Base-by-base conservation (phyloP, 2,888 invertebrate genomes). In the Caenorhabditis zanzibari region DNA sequence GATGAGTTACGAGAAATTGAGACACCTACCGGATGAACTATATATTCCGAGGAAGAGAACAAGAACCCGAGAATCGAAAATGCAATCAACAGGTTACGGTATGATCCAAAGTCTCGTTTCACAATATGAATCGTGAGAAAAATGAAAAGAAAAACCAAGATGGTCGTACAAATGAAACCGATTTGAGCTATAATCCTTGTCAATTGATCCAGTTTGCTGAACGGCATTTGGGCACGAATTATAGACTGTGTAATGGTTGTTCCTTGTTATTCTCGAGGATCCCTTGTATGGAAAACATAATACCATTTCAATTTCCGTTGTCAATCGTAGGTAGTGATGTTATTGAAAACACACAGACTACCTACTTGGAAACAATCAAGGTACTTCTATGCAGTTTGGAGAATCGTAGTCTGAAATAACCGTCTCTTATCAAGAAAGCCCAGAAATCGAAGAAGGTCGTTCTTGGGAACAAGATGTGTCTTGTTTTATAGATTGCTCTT, bases 21-120 rank as follows among this genome's bases (percentile, higher is more conserved):
- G 0, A n/a, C 2, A 24, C 54, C 64, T 22, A 74, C 74, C 58
- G 75, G 75, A 59, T 75, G 75, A 35, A 75, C 66, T 10, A 75
- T 38, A 35, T 75, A 75, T 10, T 75, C 75, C n/a, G 66, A 68
- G 9, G 66, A 66, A 12, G 66, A 66, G 49, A 75, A 75, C 9
- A 52, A 35, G n/a, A 75, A 75, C 10, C 75, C 75, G 7, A 75
- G 38, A 26, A 75, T 19, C 6, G 75, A 66, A 22, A 68, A 75
- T 0, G 66, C 44, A 7, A 75, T 75, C 35, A 75, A 38, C 0
- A 75, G 22, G 35, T 68, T 75, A 2, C 75, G 56, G 58, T 75
- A 75, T 0, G 66, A 66, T 24, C 75, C 75, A n/a, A 75, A 75
- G 24, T 75, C 75, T 26, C 75, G 47, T 59, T 68, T 66, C n/a